Percentiles rank a stretch among this genome's conserved stretches.
Evolutionary conservation across 2,888 invertebrate species (phyloP).

Genomic region (Eupeodes latifasciatus): DNA sequence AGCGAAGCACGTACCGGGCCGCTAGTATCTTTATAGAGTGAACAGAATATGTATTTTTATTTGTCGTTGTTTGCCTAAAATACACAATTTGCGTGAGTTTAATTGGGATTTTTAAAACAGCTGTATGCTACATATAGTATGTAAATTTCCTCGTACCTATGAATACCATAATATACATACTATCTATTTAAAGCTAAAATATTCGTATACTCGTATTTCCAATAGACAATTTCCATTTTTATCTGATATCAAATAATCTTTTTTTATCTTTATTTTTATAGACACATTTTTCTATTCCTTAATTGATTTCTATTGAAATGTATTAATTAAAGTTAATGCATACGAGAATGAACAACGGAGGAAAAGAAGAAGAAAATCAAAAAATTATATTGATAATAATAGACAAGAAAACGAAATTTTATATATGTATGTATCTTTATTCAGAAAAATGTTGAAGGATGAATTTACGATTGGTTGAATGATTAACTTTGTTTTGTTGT

Average conservation of each 20-base stretch:
- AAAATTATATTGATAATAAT: neutral
- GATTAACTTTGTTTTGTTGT: too few relatives aligned
- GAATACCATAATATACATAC: too few relatives aligned
- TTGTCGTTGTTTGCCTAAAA: too few relatives aligned
- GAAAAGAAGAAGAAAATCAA: neutral
- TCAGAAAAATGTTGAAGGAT: too few relatives aligned
- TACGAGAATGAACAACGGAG: neutral
- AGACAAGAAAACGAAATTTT: neutral
- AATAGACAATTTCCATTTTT: neutral
- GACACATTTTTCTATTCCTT: neutral
- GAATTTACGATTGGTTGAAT: too few relatives aligned
- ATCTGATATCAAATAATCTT: slow-evolving; percentile 2
- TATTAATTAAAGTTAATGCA: slow-evolving; percentile 4
- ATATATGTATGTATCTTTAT: neutral
- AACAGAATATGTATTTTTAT: too few relatives aligned
- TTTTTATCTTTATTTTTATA: neutral
- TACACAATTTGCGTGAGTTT: too few relatives aligned
- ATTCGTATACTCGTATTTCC: neutral
- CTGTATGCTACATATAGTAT: too few relatives aligned
- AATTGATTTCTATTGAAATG: slow-evolving; percentile 14
- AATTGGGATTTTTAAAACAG: too few relatives aligned
- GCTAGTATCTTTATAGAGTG: too few relatives aligned
- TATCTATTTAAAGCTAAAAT: neutral
- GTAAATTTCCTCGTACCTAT: too few relatives aligned
- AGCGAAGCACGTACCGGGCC: too few relatives aligned